Evolutionary conservation across 2,888 invertebrate species (phyloP), one percentile per base, ranked within the genome.

Genomic region (Drosophila recens): DNA sequence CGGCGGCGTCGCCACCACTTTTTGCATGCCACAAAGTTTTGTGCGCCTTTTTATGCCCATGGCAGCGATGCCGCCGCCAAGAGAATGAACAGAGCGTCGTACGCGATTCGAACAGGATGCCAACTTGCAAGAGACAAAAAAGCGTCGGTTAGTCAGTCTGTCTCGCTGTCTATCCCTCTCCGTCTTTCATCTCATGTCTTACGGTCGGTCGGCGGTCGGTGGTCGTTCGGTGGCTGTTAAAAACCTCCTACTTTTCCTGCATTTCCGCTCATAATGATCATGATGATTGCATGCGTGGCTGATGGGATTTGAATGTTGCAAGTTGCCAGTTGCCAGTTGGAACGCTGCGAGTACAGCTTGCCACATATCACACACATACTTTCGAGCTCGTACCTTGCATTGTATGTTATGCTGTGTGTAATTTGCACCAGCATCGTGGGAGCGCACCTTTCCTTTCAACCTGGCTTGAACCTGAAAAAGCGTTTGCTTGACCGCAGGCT

Each of bases 191-290:
- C 61, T 38, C 27, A 53, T 38, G 45, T 54, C 56, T 52, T 11
- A 63, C 53, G 48, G 65, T 72, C 57, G 57, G 51, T 71, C 27
- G 23, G 23, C 5, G 23, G 23, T 23, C 56, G 68, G 59, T 61
- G 65, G 83, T 71, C 82, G 80, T 78, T 74, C 85, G 72, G 88
- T 78, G 83, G 90, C 85, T 89, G 89, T 86, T 86, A 89, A 89
- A 83, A 90, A 87, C 86, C 90, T 90, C 89, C 90, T 87, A 89
- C 89, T 87, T 89, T 83, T 87, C 89, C 90, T 87, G 87, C 89
- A 87, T 87, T 87, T 90, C 86, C 86, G 86, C 73, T 90, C 86
- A 87, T 87, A 87, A 87, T 90, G 90, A 88, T 89, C 87, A 86
- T 88, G 87, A 87, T 90, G 89, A 90, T 90, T 84, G 84, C 84